Evolutionary conservation across 2,113 vertebrate genomes (phyloP).

Genomic region (Arothron firmamentum): DNA sequence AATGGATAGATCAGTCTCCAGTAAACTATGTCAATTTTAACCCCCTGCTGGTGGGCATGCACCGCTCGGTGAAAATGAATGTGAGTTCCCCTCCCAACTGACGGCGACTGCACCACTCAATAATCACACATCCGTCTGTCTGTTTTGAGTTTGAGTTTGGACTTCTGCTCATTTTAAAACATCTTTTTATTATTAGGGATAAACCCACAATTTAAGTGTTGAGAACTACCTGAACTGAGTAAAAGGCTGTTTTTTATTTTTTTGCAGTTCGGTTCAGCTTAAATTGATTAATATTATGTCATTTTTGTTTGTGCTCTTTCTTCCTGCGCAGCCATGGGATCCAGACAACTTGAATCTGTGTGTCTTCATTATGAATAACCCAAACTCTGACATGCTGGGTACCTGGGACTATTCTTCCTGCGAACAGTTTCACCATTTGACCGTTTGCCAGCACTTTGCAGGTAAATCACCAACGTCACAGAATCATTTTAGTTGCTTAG

Average conservation of each 20-base stretch:
- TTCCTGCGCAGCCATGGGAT: constrained; percentile 71
- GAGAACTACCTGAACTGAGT: too few relatives aligned
- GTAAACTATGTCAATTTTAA: constrained; percentile 84
- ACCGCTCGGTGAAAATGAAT: constrained; percentile 67
- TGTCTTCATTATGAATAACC: constrained; percentile 80
- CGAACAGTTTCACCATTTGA: constrained; percentile 68
- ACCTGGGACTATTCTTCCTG: constrained; percentile 91
- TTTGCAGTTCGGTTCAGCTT: too few relatives aligned
- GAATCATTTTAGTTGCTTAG: background rate
- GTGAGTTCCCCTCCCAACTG: constrained; percentile 70
- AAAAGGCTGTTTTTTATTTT: too few relatives aligned
- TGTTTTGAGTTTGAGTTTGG: too few relatives aligned
- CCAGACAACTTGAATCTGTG: constrained; percentile 78
- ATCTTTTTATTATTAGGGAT: too few relatives aligned
- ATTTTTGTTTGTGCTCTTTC: constrained; percentile 16
- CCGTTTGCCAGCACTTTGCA: constrained; percentile 83
- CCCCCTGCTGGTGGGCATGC: constrained; percentile 79
- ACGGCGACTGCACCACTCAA: background rate
- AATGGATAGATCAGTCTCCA: constrained; percentile 79
- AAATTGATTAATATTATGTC: background rate
- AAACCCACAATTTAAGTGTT: too few relatives aligned
- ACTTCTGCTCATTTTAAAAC: too few relatives aligned
- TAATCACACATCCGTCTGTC: background rate
- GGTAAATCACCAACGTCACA: constrained; percentile 66
- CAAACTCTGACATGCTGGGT: constrained; percentile 79